Base-by-base conservation (phyloP, 2,888 invertebrate species). In the Gryllus longicercus region DNA sequence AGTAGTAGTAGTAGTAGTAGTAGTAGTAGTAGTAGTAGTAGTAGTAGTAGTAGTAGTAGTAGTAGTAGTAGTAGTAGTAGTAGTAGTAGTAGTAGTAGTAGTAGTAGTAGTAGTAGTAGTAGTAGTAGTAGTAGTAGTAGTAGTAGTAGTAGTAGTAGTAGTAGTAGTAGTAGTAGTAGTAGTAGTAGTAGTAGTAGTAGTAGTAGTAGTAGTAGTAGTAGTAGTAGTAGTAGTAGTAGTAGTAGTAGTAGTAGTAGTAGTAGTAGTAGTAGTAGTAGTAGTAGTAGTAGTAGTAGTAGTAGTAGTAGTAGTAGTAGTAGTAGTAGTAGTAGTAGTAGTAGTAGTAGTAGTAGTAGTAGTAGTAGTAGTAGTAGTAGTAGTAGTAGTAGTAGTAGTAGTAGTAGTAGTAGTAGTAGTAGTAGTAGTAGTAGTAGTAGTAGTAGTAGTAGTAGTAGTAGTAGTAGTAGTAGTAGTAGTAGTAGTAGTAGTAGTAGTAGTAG, bases 1-100 rank as follows among this genome's bases (percentile, higher is more conserved):
- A 76, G 76, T 76, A 76, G 76, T 76, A 76, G 76, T 76, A 76
- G 76, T 76, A 76, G 76, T 76, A 76, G 76, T 76, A 76, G 76
- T 76, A 76, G 76, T 76, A 76, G 76, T 76, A 76, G 76, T 76
- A 76, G 76, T 76, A 76, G 76, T 76, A 76, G 76, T 76, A 76
- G 76, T 76, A 76, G 76, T 76, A 76, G 76, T 76, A 76, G 76
- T 76, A 76, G 76, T 76, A 76, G 76, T 76, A 76, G 76, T 76
- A 76, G 76, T 76, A 76, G 76, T 76, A 76, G 76, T 76, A 76
- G 76, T 76, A 76, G 76, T 76, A 76, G 76, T 76, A 76, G 76
- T 76, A 76, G 76, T 76, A 76, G 76, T 76, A 76, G 76, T 76
- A 76, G 76, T 76, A 76, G 76, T 76, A 76, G 76, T 76, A 76